These are phyloP conservation scores for Drosophila grimshawi DNA, from an alignment of 1,140 invertebrate genomes.

Conservation along the genomic window DNA sequence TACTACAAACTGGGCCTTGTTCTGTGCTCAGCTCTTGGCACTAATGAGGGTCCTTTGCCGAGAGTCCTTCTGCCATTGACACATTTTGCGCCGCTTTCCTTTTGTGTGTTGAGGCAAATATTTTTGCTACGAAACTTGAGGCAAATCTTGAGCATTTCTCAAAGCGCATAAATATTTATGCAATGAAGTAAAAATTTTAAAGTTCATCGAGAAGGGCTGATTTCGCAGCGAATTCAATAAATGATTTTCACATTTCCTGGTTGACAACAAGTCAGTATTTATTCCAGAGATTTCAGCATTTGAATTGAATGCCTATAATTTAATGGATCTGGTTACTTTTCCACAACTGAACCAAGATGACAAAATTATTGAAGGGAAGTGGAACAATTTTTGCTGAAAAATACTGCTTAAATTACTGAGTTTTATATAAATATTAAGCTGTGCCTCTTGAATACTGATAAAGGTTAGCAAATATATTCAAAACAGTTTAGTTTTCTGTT, in stretches of 20 bases:
- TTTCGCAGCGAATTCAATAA: not conserved
- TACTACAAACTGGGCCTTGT: conserved; percentile 56
- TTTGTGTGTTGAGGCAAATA: conserved; percentile 72
- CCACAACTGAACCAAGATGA: no score
- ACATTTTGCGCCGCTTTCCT: conserved; percentile 51
- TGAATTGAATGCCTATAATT: not conserved
- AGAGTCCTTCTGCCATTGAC: conserved; percentile 70
- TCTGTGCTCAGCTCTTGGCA: conserved; percentile 60
- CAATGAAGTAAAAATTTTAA: conserved; percentile 73
- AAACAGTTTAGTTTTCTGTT: no score
- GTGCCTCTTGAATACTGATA: no score
- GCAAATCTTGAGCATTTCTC: conserved; percentile 61
- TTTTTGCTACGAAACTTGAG: conserved; percentile 52
- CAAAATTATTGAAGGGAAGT: no score
- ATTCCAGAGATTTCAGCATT: not conserved
- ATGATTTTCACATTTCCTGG: conserved; percentile 16
- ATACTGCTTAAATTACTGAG: no score
- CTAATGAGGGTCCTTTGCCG: conserved; percentile 74
- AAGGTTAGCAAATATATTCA: no score
- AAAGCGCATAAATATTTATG: conserved; percentile 80
- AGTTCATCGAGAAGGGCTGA: conserved; percentile 6
- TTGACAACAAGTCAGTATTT: conserved; percentile 11
- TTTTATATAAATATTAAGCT: no score
- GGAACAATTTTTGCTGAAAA: no score
- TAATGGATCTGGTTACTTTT: not conserved